These are phyloP conservation scores for Dasyornis broadbenti DNA, from an alignment of 2,113 vertebrate species.

Conservation along the genomic window DNA sequence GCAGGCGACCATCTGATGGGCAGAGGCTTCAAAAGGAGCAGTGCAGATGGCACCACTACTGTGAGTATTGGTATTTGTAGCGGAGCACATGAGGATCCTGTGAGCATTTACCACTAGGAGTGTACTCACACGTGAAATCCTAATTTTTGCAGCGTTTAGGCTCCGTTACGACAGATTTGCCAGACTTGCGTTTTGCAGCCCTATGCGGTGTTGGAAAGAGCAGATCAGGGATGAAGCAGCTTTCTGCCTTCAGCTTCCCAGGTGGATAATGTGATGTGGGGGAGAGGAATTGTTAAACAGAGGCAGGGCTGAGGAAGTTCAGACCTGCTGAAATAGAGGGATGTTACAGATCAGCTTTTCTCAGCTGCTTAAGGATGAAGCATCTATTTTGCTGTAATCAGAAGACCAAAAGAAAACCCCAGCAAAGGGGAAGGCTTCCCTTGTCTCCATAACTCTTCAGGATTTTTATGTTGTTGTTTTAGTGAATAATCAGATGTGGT, in stretches of 20 bases:
- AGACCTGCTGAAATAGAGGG: background rate
- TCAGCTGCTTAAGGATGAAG: background rate
- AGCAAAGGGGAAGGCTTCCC: background rate
- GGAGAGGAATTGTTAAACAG: background rate
- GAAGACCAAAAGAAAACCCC: background rate
- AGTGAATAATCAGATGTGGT: background rate
- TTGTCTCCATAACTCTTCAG: background rate
- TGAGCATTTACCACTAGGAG: background rate
- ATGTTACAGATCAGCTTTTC: background rate
- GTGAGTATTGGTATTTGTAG: background rate
- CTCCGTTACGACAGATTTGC: background rate
- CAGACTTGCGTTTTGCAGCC: background rate
- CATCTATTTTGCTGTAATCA: background rate
- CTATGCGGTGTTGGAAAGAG: background rate
- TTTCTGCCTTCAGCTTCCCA: background rate
- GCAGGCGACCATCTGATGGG: background rate
- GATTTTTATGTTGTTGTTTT: background rate
- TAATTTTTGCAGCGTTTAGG: background rate
- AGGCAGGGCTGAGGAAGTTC: background rate
- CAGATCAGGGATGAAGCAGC: background rate
- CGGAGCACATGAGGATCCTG: fast-evolving
- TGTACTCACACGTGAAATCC: background rate
- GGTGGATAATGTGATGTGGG: background rate
- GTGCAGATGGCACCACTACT: background rate
- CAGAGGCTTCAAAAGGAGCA: background rate